A percentile compares a stretch with the other conserved stretches of the same genome.
These are phyloP conservation scores for Cyrtonyx montezumae DNA, from an alignment of 2,113 vertebrate species.

Conservation along the genomic window DNA sequence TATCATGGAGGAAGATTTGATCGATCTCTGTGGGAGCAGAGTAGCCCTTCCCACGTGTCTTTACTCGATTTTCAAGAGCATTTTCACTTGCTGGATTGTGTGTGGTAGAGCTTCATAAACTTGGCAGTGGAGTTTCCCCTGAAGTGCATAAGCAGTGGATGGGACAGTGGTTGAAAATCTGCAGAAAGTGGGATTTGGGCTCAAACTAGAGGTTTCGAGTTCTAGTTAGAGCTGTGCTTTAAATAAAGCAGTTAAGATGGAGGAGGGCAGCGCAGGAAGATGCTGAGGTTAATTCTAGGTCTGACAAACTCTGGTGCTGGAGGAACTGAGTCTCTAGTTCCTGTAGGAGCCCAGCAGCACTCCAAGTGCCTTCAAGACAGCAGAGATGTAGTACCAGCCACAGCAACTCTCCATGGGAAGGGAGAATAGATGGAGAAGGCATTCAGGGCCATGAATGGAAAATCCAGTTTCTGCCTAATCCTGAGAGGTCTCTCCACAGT, in stretches of 20 bases:
- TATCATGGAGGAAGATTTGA: neutral
- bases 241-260: rapidly evolving
- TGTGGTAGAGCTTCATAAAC: neutral
- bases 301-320: neutral
- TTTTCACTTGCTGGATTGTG: neutral
- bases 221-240: neutral
- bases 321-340: neutral
- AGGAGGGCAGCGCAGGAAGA: neutral
- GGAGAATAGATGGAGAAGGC: neutral
- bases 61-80: neutral
- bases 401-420: rapidly evolving
- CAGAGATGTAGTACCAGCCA: neutral
- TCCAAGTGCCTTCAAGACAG: neutral
- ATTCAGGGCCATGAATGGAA: neutral
- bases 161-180: neutral
- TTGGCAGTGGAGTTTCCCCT: neutral
- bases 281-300: neutral
- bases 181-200: neutral
- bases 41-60: rapidly evolving
- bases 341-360: neutral
- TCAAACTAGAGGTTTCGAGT: neutral
- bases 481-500: neutral
- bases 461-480: neutral
- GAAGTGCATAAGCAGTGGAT: neutral
- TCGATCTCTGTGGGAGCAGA: neutral